phyloP scores from a whole-genome alignment of 2,888 invertebrate genomes.

The Cheilosia soror region DNA sequence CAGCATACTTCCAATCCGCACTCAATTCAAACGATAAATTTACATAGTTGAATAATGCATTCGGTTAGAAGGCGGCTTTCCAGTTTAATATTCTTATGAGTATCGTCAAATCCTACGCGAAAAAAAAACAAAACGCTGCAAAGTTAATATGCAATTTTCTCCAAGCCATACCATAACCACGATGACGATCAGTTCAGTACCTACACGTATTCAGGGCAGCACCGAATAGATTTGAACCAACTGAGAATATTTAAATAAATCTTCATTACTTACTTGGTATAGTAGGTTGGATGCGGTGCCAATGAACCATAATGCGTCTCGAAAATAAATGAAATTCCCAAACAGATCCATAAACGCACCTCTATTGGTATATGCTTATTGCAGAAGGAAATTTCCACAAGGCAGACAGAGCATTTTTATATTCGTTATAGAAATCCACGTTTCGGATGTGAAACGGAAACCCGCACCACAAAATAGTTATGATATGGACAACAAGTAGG shows the following conservation, averaged over 20 bases:
- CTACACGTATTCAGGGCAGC: conserved; percentile 2
- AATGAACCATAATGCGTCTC: neutral
- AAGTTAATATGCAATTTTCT: neutral
- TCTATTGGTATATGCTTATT: conserved; percentile 6
- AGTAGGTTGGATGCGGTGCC: neutral
- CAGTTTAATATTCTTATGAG: conserved; percentile 43
- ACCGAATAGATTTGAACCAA: neutral
- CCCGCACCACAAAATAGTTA: neutral
- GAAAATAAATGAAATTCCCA: neutral
- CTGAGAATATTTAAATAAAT: conserved; percentile 1
- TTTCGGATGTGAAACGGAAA: conserved; percentile 16
- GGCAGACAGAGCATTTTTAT: neutral
- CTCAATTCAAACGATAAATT: conserved; percentile 33
- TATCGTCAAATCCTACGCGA: conserved; percentile 22
- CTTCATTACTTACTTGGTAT: neutral
- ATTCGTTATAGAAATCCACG: conserved; percentile 23
- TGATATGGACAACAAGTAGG: too few relatives aligned
- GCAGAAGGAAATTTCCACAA: neutral
- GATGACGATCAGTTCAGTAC: neutral
- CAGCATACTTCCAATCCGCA: conserved; percentile 37
- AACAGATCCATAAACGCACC: conserved; percentile 1
- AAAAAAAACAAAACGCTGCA: neutral
- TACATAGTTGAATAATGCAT: conserved; percentile 59
- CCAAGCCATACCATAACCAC: neutral
- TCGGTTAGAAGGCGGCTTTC: conserved; percentile 33